Conservation (phyloP, 2,888 invertebrate genomes). For the Melieria omissa region DNA sequence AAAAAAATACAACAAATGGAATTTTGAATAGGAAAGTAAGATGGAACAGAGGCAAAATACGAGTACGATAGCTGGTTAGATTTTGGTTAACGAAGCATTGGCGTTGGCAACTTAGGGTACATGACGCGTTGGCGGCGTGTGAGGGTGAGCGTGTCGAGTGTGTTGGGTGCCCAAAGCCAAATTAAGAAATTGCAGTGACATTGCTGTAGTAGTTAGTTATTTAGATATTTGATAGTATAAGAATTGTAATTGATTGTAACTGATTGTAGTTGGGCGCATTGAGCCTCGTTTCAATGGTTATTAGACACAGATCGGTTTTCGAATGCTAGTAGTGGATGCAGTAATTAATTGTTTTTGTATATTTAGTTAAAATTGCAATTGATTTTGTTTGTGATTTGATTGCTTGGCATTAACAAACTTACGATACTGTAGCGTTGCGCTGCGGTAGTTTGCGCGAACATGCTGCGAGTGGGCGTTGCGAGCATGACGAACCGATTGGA, state of each 20-base stretch:
- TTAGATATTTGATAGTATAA: too few relatives aligned
- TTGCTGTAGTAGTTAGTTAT: constrained; percentile 15
- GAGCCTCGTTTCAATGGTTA: too few relatives aligned
- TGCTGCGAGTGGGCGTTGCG: too few relatives aligned
- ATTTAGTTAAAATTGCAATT: constrained; percentile 20
- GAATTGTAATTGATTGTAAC: too few relatives aligned
- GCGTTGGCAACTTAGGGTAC: constrained; percentile 11
- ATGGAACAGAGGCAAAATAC: constrained; percentile 6
- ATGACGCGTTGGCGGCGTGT: neutral
- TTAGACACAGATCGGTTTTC: constrained; percentile 20
- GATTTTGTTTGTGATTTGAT: neutral
- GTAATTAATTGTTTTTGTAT: constrained; percentile 18
- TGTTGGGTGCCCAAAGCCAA: constrained; percentile 50
- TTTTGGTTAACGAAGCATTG: constrained; percentile 37
- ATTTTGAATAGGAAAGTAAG: neutral
- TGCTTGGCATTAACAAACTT: constrained; percentile 15
- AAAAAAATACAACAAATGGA: constrained; percentile 12
- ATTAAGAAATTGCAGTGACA: constrained; percentile 45
- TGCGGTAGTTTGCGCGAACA: neutral
- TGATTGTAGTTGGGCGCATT: too few relatives aligned
- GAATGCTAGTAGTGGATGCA: constrained; percentile 28
- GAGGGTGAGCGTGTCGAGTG: constrained; percentile 19
- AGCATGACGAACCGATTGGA: too few relatives aligned
- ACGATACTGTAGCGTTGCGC: constrained; percentile 11
- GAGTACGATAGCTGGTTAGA: constrained; percentile 27